Evolutionary conservation across 2,797 vertebrate species (phyloP), one percentile per base, ranked within the genome.

Genomic region (Thunnus albacares): DNA sequence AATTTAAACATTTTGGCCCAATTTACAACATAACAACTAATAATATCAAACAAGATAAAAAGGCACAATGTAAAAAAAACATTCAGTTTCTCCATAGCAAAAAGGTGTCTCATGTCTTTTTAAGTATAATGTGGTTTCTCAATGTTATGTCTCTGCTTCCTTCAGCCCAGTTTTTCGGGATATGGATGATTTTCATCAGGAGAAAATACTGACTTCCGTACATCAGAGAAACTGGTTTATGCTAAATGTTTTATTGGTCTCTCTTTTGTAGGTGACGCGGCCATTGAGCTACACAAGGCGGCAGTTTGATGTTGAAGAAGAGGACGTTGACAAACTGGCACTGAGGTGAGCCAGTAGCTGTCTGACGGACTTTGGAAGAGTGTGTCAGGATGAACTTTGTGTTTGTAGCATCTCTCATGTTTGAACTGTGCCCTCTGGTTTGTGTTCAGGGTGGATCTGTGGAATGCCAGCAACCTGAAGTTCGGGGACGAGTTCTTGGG

Each of bases 401-500:
- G 4, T 26, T 1, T 49, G 26, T 51, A 66, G 41, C 33, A 14
- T 45, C 18, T 49, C 15, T 62, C 8, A 1, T 15, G 63, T 71
- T 71, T 56, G 9, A 76, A 22, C 5, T 30, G 28, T 59, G n/a
- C 12, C 9, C 2, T 84, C n/a, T 77, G 47, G 6, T 73, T 70
- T 71, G 47, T 77, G 20, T 77, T 75, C 93, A 99, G 98, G 83
- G 97, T 99, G 87, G 98, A 99, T 81, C 95, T 99, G 90, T 99
- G 98, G 97, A 99, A 98, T 33, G 97, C 97, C 93, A 99, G 98
- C 90, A 99, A 99, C 90, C 89, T 99, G 90, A 99, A 99, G 93
- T 99, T 99, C 70, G 98, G 98, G 55, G 98, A 99, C 0, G 98
- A 99, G 93, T 99, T 99, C 88, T 94, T 99, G 52, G 98, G 98